Percentiles rank a stretch among this genome's conserved stretches.
Evolutionary conservation across 2,113 vertebrate species (phyloP).

Genomic region (Cephalopterus ornatus): DNA sequence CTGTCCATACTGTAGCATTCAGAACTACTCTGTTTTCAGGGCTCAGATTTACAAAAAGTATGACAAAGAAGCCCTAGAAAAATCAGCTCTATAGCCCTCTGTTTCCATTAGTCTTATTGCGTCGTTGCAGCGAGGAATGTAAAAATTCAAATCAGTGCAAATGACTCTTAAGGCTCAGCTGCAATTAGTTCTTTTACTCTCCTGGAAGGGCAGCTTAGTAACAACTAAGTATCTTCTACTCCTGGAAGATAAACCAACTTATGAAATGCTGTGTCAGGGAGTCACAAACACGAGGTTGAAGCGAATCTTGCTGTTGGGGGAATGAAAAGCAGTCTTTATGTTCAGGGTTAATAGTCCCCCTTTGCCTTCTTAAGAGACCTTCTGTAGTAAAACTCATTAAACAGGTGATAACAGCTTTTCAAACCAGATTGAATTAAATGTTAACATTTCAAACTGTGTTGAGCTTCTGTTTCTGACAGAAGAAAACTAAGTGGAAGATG

Average conservation of each 20-base stretch:
- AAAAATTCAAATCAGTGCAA: not conserved
- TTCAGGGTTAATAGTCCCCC: not conserved
- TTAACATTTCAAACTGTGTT: not conserved
- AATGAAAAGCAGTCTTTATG: not conserved
- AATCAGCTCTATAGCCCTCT: not conserved
- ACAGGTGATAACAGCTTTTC: conserved; percentile 11
- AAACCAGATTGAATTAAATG: conserved; percentile 25
- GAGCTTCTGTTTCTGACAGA: not conserved
- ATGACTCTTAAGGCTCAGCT: not conserved
- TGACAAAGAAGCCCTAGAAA: not conserved
- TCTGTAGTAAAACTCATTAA: not conserved
- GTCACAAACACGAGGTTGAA: not conserved
- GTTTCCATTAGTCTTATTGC: not conserved
- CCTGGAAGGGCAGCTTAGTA: conserved; percentile 9
- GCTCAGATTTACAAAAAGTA: not conserved
- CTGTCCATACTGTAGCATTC: not conserved
- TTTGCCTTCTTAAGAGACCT: conserved; percentile 1
- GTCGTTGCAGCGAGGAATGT: not conserved
- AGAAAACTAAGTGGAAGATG: conserved; percentile 16
- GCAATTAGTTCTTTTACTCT: conserved; percentile 5
- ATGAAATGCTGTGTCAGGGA: not conserved
- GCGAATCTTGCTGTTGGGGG: not conserved
- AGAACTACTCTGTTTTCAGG: not conserved
- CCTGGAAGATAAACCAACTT: not conserved
- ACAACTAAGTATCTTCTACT: not conserved